Conservation (phyloP, 2,113 vertebrate genomes). For the Alexandromys fortis region DNA sequence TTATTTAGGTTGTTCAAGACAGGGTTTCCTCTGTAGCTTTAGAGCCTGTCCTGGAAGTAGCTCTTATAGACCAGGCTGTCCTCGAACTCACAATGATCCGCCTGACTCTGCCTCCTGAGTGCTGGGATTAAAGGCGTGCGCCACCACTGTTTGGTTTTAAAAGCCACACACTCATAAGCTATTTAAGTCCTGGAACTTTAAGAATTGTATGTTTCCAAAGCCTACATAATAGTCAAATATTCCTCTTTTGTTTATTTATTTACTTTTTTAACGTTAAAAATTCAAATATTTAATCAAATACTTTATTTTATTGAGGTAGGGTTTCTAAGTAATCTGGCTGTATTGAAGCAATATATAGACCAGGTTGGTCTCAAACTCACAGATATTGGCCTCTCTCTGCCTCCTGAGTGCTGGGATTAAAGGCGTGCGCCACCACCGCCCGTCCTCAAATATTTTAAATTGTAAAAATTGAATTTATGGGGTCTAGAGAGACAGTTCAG, state of each 20-base stretch:
- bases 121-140: no score
- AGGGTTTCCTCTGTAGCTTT: no score
- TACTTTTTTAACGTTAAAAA: neutral
- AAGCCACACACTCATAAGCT: no score
- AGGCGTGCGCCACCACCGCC: accelerated
- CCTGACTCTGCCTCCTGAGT: no score
- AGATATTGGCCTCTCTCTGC: neutral
- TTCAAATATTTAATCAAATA: neutral
- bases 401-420: neutral
- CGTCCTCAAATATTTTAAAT: neutral
- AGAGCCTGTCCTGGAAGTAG: no score
- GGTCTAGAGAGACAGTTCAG: neutral
- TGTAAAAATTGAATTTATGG: neutral
- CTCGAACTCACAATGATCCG: no score
- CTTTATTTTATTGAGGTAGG: neutral
- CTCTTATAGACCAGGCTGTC: no score
- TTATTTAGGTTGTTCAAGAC: no score
- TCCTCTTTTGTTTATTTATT: neutral
- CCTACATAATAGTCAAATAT: no score
- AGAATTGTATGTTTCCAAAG: no score
- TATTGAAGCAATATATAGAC: neutral
- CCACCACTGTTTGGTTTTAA: no score
- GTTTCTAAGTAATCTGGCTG: neutral
- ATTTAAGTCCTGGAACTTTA: no score
- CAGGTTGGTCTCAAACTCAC: neutral